Base-by-base conservation (phyloP, 2,797 vertebrate species). In the Erethizon dorsatum region DNA sequence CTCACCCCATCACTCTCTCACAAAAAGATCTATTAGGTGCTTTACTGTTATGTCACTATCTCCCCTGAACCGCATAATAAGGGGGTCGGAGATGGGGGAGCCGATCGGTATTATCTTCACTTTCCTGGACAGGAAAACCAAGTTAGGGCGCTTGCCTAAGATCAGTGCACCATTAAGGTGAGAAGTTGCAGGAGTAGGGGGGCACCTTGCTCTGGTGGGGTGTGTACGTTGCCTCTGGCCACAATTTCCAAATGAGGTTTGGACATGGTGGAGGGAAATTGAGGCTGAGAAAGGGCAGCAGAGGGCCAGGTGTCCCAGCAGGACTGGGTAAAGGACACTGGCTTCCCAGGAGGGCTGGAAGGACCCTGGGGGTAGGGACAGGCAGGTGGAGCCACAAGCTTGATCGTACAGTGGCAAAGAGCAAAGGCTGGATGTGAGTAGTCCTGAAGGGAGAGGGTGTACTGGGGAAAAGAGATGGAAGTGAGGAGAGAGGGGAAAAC, bases 271-370 rank as follows among this genome's bases (percentile, higher is more conserved):
- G 14, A 69, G 69, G 15, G 41, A 56, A 56, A 2, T 0, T 1
- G 6, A 83, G 73, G 54, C 57, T 20, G 1, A 54, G 83, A 89
- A 95, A 90, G 75, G 91, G 65, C 93, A 56, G 87, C 26, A 24
- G 91, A 26, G 1, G 10, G 61, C 88, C 0, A 20, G 79, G 69
- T 69, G 41, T 86, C 88, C 52, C 8, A 31, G 71, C 61, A 45
- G 28, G 86, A 75, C 82, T 90, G 77, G 65, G 61, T 86, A 92
- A 96, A 92, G 90, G 93, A 86, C 41, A 7, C 24, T 0, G 84
- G 65, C 94, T 97, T 96, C 94, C 90, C 91, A 31, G 20, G 47
- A 88, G 87, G 41, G 61, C 92, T 37, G 71, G 79, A 31, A 56
- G n/a, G 22, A 14, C 83, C 47, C 88, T 22, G 61, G 94, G 15